Evolutionary conservation across 2,888 invertebrate genomes (phyloP), one percentile per base, ranked within the genome.

Genomic region (Chymomyza amoena): DNA sequence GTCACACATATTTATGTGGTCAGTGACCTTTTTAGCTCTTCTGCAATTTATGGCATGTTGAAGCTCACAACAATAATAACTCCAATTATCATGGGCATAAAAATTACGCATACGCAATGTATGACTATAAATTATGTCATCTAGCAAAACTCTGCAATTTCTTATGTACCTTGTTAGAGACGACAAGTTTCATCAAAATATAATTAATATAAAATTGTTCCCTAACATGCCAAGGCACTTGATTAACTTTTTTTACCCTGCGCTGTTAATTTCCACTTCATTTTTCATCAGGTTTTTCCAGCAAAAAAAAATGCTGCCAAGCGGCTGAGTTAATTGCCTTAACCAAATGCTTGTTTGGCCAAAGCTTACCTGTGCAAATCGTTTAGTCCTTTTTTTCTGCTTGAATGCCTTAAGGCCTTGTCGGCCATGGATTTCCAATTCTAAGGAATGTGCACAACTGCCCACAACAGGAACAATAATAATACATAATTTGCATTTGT

Each of bases 401-500:
- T 45, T 7, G 10, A 54, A 54, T 54, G 54, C 18, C 54, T 54
- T 20, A n/a, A 18, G 15, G 54, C 54, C 54, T 10, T 54, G 54
- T 20, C 20, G 10, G 54, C 54, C 20, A 54, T 20, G 7, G 54
- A 54, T 20, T 54, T 54, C 4, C 20, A 54, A 54, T 61, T 32
- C 61, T 16, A 61, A 61, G 61, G 45, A 61, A 61, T 39, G 4
- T 5, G 28, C 36, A 15, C 15, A 18, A 59, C 36, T 25, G 28
- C 16, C n/a, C 39, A 39, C 39, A n/a, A 36, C 36, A 61, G 39
- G 13, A 45, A 39, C 61, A 61, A 45, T 45, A 45, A 45, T 45
- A 45, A 45, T 45, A 52, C 52, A 39, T 64, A 56, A 64, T 64
- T 64, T 64, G 64, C 64, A 64, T 64, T 64, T 36, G 36, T 64